Conservation (phyloP, 2,113 vertebrate genomes). For the Chloropsis cyanopogon region DNA sequence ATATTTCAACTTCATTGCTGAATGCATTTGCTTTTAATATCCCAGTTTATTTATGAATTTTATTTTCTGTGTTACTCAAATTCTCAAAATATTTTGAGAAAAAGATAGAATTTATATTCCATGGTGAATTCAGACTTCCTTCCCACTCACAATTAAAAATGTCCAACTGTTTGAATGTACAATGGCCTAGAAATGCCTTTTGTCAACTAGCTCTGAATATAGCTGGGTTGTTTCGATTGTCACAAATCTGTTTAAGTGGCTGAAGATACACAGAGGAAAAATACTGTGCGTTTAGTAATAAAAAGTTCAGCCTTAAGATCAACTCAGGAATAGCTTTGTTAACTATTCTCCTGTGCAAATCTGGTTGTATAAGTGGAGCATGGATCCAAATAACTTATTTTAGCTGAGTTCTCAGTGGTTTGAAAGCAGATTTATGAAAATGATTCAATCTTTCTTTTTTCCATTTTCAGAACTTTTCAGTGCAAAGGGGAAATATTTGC, state of each 20-base stretch:
- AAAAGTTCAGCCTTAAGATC: not conserved
- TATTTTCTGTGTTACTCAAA: not conserved
- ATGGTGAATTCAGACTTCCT: not conserved
- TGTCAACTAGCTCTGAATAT: not conserved
- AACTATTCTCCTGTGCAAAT: not conserved
- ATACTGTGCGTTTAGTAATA: not conserved
- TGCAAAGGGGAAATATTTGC: not conserved
- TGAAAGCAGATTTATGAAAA: not conserved
- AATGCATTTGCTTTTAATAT: not conserved
- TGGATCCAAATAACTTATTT: not conserved
- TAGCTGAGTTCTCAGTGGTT: not conserved
- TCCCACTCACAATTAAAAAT: not conserved
- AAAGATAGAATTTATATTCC: not conserved
- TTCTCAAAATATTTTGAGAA: not conserved
- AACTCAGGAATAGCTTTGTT: not conserved
- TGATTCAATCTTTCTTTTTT: not conserved
- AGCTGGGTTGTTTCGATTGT: not conserved
- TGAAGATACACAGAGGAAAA: not conserved
- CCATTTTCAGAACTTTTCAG: not conserved
- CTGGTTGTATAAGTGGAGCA: not conserved
- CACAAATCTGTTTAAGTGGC: not conserved
- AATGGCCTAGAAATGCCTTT: not conserved
- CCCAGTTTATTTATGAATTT: not conserved
- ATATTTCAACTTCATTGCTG: not conserved
- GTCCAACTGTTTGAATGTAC: not conserved